Percentiles rank a stretch among this genome's conserved stretches.
These are phyloP conservation scores for Hylyphantes graminicola DNA, from an alignment of 1,140 invertebrate species.

Conservation along the genomic window DNA sequence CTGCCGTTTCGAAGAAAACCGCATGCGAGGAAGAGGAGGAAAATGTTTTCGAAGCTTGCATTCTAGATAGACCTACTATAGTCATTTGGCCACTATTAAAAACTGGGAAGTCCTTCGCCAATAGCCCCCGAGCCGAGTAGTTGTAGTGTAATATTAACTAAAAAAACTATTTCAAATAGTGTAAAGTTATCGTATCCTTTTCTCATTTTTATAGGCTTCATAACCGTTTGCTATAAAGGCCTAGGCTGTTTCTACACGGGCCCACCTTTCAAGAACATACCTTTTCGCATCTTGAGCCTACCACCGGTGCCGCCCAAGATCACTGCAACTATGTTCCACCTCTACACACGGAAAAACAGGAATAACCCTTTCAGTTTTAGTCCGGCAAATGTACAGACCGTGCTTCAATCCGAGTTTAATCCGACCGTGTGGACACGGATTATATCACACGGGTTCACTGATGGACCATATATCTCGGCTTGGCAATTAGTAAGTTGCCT, in stretches of 20 bases:
- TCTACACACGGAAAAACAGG: slow-evolving; percentile 3
- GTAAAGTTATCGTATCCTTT: too few species aligned
- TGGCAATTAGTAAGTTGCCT: slow-evolving; percentile 15
- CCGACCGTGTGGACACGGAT: slow-evolving; percentile 14
- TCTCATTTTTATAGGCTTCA: background rate
- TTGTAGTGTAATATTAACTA: too few species aligned
- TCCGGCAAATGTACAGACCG: background rate
- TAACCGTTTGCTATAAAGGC: slow-evolving; percentile 5
- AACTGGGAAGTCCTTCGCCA: too few species aligned
- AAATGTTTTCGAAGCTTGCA: too few species aligned
- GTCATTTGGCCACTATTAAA: too few species aligned
- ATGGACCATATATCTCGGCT: background rate
- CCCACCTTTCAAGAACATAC: slow-evolving; percentile 9
- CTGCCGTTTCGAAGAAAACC: too few species aligned
- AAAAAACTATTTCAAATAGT: too few species aligned
- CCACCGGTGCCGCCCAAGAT: background rate
- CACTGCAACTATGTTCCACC: background rate
- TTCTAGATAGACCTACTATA: too few species aligned
- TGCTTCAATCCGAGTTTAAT: slow-evolving; percentile 8
- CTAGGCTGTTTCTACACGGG: slow-evolving; percentile 27
- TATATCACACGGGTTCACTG: slow-evolving; percentile 2
- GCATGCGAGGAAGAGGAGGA: too few species aligned
- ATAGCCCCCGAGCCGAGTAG: too few species aligned
- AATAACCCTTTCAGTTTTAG: slow-evolving; percentile 10
- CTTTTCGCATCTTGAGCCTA: slow-evolving; percentile 6